phyloP scores from a whole-genome alignment of 2,113 vertebrate species.

The Ailuropoda melanoleuca region DNA sequence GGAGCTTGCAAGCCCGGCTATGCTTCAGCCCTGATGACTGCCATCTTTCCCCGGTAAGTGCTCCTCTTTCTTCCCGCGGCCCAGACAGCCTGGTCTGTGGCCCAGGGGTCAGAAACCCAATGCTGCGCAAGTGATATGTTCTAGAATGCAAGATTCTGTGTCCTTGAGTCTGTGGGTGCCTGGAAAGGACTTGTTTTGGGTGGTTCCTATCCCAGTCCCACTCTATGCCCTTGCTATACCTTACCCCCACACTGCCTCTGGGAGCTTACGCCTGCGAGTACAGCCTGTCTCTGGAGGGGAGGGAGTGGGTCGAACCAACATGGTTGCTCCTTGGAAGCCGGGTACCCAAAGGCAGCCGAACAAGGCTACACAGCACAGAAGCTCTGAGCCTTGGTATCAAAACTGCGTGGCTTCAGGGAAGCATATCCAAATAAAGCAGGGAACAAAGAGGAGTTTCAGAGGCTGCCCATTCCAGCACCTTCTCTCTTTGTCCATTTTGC shows the following conservation, averaged over 20 bases:
- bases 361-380: background rate
- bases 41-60: slow-evolving; percentile 97
- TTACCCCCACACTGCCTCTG: background rate
- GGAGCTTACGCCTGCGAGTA: background rate
- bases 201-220: background rate
- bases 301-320: accelerated
- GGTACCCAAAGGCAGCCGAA: background rate
- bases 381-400: background rate
- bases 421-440: background rate
- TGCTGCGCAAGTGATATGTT: background rate
- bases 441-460: background rate
- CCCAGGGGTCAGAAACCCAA: background rate
- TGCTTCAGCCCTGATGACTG: slow-evolving; percentile 94
- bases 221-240: background rate
- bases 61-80: background rate
- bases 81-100: background rate
- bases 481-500: background rate
- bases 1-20: slow-evolving; percentile 95
- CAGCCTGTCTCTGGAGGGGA: background rate
- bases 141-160: background rate
- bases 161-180: background rate
- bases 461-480: background rate
- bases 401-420: background rate
- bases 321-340: background rate
- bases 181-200: background rate